Conservation (phyloP, 2,113 vertebrate genomes). For the Pollimyrus isidori region DNA sequence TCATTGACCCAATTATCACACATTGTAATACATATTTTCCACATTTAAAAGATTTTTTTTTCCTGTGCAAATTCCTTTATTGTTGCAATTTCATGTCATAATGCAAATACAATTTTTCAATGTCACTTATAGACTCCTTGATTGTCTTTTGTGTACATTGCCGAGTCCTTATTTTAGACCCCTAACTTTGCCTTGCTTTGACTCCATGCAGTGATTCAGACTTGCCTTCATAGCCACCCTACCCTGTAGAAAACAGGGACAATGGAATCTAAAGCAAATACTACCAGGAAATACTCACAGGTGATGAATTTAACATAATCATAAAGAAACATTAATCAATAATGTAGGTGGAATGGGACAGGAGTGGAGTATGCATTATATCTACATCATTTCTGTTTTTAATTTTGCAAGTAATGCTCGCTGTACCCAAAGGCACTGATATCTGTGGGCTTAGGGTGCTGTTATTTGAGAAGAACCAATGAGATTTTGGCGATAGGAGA, state of each 20-base stretch:
- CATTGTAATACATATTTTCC: neutral
- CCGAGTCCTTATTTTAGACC: neutral
- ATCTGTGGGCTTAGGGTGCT: neutral
- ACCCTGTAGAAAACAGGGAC: neutral
- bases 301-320: conserved; percentile 1
- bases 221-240: neutral
- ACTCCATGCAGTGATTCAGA: neutral
- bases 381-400: neutral
- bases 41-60: neutral
- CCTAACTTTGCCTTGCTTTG: conserved; percentile 4
- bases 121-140: neutral
- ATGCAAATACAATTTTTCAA: neutral
- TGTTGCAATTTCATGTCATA: neutral
- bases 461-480: neutral
- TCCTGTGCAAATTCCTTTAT: neutral
- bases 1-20: neutral
- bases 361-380: neutral
- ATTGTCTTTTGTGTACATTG: neutral
- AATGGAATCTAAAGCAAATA: conserved; percentile 12
- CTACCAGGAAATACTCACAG: neutral
- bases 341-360: no score
- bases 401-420: neutral
- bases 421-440: neutral
- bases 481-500: neutral
- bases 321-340: neutral